These are phyloP conservation scores for Acanthaster planci DNA, from an alignment of 35 echinoderm and acorn worm genomes.

Conservation along the genomic window DNA sequence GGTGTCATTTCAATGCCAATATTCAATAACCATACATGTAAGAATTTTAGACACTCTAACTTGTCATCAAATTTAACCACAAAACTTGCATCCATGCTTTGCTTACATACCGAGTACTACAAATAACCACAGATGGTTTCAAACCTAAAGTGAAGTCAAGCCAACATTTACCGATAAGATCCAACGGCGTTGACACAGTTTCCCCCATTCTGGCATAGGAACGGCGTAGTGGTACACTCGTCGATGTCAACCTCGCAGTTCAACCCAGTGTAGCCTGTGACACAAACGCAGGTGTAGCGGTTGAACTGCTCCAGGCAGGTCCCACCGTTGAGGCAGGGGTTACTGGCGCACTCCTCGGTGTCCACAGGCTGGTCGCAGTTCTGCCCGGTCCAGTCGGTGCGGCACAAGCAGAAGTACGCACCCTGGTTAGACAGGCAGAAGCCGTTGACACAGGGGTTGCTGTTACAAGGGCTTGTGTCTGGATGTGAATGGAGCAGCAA, in stretches of 20 bases:
- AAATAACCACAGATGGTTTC: no score
- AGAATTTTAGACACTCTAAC: no score
- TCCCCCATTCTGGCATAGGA: constrained; percentile 28
- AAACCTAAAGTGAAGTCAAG: no score
- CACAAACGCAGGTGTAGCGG: constrained; percentile 18
- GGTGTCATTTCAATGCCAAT: no score
- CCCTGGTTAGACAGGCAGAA: constrained; percentile 33
- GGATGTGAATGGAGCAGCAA: not conserved
- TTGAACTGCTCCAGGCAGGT: constrained; percentile 32
- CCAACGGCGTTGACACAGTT: constrained; percentile 38
- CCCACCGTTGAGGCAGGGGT: constrained; percentile 39
- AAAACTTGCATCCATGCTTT: no score
- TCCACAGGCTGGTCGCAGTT: constrained; percentile 46
- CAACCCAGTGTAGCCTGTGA: not conserved
- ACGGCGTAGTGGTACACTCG: constrained; percentile 15
- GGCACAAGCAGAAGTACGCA: constrained; percentile 47
- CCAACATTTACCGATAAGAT: not conserved
- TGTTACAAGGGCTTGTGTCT: constrained; percentile 48
- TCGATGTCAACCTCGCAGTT: constrained; percentile 22
- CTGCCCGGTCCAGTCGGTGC: constrained; percentile 40
- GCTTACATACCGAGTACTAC: no score
- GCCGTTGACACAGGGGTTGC: constrained; percentile 71
- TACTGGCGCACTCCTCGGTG: constrained; percentile 34
- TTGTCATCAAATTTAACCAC: no score
- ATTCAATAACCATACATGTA: no score